Evolutionary conservation across 2,888 invertebrate species (phyloP).

Genomic region (Hydriomena furcata): DNA sequence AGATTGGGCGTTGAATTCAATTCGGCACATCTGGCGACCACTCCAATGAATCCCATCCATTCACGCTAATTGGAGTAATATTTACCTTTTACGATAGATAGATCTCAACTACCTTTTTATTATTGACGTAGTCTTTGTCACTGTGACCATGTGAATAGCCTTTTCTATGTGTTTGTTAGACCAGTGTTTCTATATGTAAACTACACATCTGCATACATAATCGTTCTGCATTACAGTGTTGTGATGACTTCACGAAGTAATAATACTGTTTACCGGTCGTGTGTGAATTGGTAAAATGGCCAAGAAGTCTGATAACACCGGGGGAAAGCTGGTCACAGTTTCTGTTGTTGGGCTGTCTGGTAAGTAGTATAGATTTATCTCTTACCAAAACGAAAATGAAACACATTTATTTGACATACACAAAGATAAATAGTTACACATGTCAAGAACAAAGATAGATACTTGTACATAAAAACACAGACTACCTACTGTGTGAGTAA

Average conservation of each 20-base stretch:
- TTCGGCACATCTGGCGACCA: constrained; percentile 65
- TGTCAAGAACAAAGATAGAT: no score
- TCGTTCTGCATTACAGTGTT: constrained; percentile 50
- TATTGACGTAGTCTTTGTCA: not conserved
- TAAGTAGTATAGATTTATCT: constrained; percentile 51
- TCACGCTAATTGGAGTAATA: constrained; percentile 52
- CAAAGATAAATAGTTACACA: no score
- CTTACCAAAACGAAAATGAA: no score
- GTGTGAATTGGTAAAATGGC: constrained; percentile 84
- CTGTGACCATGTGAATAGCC: not conserved
- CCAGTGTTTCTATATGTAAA: not conserved
- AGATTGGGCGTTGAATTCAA: constrained; percentile 53
- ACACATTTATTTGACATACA: no score
- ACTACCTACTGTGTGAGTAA: no score
- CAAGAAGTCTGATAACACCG: constrained; percentile 86
- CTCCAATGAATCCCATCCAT: constrained; percentile 49
- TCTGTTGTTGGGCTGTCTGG: constrained; percentile 95
- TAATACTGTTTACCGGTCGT: constrained; percentile 43
- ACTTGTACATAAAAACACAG: no score
- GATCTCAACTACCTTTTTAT: not conserved
- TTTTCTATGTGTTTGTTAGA: not conserved
- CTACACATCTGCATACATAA: constrained; percentile 42
- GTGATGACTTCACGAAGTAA: constrained; percentile 71
- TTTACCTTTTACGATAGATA: constrained; percentile 34
- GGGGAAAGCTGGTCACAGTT: constrained; percentile 90